phyloP scores from a whole-genome alignment of 2,888 invertebrate species.

The Melinaea marsaeus region DNA sequence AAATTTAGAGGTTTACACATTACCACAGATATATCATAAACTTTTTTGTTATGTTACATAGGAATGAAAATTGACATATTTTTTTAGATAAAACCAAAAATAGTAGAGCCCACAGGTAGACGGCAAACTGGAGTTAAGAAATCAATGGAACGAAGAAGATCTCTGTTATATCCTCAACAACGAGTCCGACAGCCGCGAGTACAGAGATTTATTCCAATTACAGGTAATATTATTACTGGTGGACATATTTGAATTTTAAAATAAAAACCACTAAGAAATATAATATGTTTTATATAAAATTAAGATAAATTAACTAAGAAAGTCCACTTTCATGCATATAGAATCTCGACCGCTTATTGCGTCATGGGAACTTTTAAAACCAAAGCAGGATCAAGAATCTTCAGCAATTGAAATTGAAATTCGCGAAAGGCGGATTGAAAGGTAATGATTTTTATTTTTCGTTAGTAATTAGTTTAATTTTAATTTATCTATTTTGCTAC shows the following conservation, averaged over 20 bases:
- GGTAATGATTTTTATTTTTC: constrained; percentile 40
- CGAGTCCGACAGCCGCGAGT: constrained; percentile 49
- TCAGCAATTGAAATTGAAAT: constrained; percentile 77
- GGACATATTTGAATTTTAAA: too few relatives aligned
- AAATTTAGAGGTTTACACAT: constrained; percentile 65
- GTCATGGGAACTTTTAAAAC: constrained; percentile 64
- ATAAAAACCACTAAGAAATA: too few relatives aligned
- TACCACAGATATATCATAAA: neutral
- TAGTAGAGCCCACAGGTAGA: constrained; percentile 24
- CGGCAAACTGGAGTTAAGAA: constrained; percentile 40
- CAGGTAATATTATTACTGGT: constrained; percentile 40
- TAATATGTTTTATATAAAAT: too few relatives aligned
- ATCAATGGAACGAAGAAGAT: constrained; percentile 44
- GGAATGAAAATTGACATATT: neutral
- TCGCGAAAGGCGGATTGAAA: constrained; percentile 69
- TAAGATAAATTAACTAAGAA: too few relatives aligned
- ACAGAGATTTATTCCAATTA: constrained; percentile 53
- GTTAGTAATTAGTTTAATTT: neutral
- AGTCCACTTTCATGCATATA: constrained; percentile 29
- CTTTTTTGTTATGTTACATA: neutral
- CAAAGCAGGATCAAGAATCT: constrained; percentile 56
- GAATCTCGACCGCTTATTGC: constrained; percentile 56
- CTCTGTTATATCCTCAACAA: constrained; percentile 43
- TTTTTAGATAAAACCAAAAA: constrained; percentile 54
- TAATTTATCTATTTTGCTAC: constrained; percentile 1